Percentiles rank a stretch among this genome's conserved stretches.
phyloP scores from a whole-genome alignment of 2,888 invertebrate genomes.

The Spisula solida region DNA sequence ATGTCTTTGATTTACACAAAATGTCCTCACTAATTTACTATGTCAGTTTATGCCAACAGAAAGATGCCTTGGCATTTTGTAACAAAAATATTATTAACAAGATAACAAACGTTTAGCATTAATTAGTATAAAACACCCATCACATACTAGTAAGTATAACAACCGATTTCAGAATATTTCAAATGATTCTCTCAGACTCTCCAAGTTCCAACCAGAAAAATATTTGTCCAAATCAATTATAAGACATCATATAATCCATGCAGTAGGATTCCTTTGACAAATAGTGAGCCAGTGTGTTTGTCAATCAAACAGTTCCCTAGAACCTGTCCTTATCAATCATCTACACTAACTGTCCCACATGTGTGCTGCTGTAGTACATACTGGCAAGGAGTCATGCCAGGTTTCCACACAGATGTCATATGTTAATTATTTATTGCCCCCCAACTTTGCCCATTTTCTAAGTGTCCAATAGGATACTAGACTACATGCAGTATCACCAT shows the following conservation, averaged over 20 bases:
- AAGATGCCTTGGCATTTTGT: not conserved
- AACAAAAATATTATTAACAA: slow-evolving; percentile 6
- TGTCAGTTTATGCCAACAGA: not conserved
- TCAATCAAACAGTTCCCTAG: slow-evolving; percentile 48
- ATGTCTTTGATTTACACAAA: slow-evolving; percentile 3
- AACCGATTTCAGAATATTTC: not conserved
- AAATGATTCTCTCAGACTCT: not conserved
- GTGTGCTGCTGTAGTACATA: slow-evolving; percentile 38
- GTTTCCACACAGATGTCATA: slow-evolving; percentile 53
- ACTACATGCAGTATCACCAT: not conserved
- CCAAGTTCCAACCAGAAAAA: not conserved
- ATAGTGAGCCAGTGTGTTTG: slow-evolving; percentile 52
- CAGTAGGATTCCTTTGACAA: slow-evolving; percentile 59
- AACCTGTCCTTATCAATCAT: slow-evolving; percentile 69
- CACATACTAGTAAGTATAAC: not conserved
- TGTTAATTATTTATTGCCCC: slow-evolving; percentile 65
- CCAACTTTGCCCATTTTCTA: slow-evolving; percentile 44
- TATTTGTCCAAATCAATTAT: slow-evolving; percentile 26
- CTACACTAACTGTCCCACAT: slow-evolving; percentile 61
- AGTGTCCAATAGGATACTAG: slow-evolving; percentile 62
- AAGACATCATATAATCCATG: slow-evolving; percentile 36
- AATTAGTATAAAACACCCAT: not conserved
- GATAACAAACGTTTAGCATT: not conserved
- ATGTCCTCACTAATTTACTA: not conserved
- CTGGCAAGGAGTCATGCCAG: slow-evolving; percentile 18